Conservation (phyloP, 2,888 invertebrate genomes). For the Andrena flavipes region DNA sequence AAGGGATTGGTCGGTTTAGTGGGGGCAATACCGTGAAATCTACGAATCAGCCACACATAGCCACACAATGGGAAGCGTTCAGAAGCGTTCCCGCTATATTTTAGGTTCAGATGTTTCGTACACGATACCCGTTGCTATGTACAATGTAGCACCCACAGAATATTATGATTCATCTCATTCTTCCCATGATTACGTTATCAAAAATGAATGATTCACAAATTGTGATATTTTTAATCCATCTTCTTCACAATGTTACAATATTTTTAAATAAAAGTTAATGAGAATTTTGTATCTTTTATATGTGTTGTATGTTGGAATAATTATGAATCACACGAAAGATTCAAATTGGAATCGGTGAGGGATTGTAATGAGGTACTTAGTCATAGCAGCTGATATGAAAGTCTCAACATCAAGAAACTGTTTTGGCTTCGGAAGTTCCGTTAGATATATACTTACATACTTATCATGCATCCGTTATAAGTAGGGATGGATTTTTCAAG, state of each 20-base stretch:
- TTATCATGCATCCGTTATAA: neutral
- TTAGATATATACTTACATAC: neutral
- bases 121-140: too few species aligned
- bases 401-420: neutral
- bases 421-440: conserved; percentile 1
- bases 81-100: neutral
- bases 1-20: conserved; percentile 42
- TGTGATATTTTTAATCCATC: too few species aligned
- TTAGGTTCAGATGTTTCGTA: neutral
- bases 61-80: neutral
- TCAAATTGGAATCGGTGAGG: neutral
- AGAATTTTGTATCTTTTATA: neutral
- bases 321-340: neutral
- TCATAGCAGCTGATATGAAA: neutral
- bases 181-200: neutral
- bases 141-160: too few species aligned
- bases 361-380: neutral
- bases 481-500: neutral
- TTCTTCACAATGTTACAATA: neutral
- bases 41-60: neutral
- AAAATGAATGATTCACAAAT: neutral
- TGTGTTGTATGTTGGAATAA: neutral
- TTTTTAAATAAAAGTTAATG: neutral
- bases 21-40: conserved; percentile 7
- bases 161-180: neutral